Evolutionary conservation across 1,140 invertebrate genomes (phyloP), one percentile per base, ranked within the genome.

Genomic region (Vollenhovia emeryi): DNA sequence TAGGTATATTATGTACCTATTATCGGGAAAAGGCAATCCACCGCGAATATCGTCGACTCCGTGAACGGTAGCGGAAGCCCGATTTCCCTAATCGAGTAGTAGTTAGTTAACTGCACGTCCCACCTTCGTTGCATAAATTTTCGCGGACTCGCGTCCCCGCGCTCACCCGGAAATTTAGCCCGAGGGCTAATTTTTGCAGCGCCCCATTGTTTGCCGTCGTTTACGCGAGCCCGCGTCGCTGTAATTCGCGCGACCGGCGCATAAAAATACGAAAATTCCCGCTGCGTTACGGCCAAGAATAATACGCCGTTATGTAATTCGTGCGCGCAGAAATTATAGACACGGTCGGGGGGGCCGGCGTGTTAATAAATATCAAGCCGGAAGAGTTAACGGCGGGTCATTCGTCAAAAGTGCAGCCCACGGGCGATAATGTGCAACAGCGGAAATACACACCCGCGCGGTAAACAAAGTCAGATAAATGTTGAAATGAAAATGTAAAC

Each of bases 1-100:
- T 85, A 85, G 88, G 86, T 90, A 89, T 90, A 90, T 90, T 90
- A 90, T 90, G 86, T 87, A 89, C 88, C 88, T 89, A 89, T 90
- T 89, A 89, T 89, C 87, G 85, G 85, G 66, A 69, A 89, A 89
- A 89, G 80, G 59, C 87, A 87, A 89, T 89, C 87, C 87, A 68
- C 74, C 79, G 84, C 78, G 88, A 89, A 89, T 89, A 89, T 86
- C 79, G 85, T 48, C 79, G 74, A 86, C 64, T 89, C 68, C 73
- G 87, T 85, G 74, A 80, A 83, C 80, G 50, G 64, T 82, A 73
- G 84, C 68, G 85, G 76, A 90, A 87, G 52, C 82, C 68, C 88
- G 86, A 90, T 90, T 89, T 89, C 82, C 85, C 62, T 89, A 87
- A 90, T 90, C 89, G 87, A 85, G 76, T 85, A 87, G 45, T 64